Evolutionary conservation across 2,797 vertebrate genomes (phyloP).

Genomic region (Chrysocyon brachyurus): DNA sequence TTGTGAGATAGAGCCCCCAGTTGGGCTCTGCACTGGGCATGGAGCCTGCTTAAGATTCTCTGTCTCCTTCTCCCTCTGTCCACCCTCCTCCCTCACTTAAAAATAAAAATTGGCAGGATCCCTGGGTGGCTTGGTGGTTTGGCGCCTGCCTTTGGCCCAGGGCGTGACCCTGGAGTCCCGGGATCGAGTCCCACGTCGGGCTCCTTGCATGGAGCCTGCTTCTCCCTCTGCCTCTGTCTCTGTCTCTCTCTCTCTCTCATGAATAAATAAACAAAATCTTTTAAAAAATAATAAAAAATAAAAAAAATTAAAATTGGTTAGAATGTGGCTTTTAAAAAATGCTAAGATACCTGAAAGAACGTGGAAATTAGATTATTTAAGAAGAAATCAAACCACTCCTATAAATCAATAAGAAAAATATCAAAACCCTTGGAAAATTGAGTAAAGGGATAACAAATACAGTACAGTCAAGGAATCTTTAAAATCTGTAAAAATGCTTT

Average conservation of each 20-base stretch:
- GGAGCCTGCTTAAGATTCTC: neutral
- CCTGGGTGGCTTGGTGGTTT: too few relatives aligned
- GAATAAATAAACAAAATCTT: too few relatives aligned
- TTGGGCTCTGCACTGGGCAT: neutral
- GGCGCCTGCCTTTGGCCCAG: too few relatives aligned
- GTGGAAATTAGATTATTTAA: constrained; percentile 52
- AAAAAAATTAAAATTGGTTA: neutral
- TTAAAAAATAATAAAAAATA: too few relatives aligned
- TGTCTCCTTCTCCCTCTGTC: neutral
- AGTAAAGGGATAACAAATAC: neutral
- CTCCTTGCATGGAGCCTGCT: too few relatives aligned
- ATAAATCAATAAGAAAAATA: constrained; percentile 43
- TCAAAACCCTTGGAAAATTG: neutral
- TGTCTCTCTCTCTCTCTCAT: too few relatives aligned
- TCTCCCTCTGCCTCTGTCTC: too few relatives aligned
- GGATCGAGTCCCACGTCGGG: too few relatives aligned
- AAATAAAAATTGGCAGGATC: neutral
- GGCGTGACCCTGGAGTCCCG: too few relatives aligned
- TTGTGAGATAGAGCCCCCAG: neutral
- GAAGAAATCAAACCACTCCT: constrained; percentile 17
- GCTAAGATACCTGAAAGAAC: neutral
- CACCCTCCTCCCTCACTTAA: neutral
- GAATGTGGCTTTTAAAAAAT: constrained; percentile 47
- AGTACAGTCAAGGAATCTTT: neutral
- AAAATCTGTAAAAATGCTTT: constrained; percentile 30